These are phyloP conservation scores for Tigriopus californicus DNA, from an alignment of 2,888 invertebrate species.

Conservation along the genomic window DNA sequence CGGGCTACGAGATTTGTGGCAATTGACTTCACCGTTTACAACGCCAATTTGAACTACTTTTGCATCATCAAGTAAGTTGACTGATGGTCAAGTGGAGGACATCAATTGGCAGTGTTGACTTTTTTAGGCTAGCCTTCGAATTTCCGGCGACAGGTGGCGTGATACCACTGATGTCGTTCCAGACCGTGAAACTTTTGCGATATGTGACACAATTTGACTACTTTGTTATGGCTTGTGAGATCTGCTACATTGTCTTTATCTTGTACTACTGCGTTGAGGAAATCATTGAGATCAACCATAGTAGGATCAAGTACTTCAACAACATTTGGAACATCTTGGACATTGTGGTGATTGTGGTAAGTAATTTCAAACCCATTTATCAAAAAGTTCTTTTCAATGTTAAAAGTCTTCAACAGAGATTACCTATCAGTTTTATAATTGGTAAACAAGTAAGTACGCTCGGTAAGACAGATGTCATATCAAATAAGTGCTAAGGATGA, in stretches of 20 bases:
- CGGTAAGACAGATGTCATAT: too few relatives aligned
- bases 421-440: too few relatives aligned
- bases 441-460: too few relatives aligned
- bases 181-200: slow-evolving; percentile 37
- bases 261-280: slow-evolving; percentile 40
- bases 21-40: slow-evolving; percentile 50
- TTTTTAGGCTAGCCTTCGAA: slow-evolving; percentile 42
- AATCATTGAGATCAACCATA: slow-evolving; percentile 19
- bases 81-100: too few relatives aligned
- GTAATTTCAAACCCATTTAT: not conserved
- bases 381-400: not conserved
- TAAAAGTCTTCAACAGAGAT: not conserved
- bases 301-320: slow-evolving; percentile 3
- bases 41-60: slow-evolving; percentile 50
- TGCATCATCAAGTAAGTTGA: slow-evolving; percentile 37
- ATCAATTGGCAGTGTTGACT: not conserved
- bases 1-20: slow-evolving; percentile 42
- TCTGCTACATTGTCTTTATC: slow-evolving; percentile 35
- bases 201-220: slow-evolving; percentile 34
- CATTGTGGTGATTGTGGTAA: slow-evolving; percentile 7
- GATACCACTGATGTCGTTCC: slow-evolving; percentile 31
- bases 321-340: slow-evolving; percentile 12
- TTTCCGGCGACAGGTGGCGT: slow-evolving; percentile 43
- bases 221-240: slow-evolving; percentile 34
- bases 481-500: not conserved